Conservation (phyloP, 1,140 invertebrate genomes). For the Hesperophylax magnus region DNA sequence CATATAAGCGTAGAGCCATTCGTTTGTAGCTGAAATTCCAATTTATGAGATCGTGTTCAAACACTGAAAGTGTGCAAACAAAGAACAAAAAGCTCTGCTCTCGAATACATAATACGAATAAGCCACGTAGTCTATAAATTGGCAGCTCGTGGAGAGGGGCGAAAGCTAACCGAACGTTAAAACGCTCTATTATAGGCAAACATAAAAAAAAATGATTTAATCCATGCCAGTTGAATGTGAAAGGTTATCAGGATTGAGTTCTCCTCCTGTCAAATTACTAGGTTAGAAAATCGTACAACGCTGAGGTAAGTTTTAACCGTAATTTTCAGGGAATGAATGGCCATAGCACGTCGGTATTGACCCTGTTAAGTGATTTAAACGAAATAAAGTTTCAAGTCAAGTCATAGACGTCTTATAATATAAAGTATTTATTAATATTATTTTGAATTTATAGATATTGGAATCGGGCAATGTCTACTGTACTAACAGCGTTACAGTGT, state of each 20-base stretch:
- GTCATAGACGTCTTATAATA: too few species aligned
- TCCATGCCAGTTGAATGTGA: background rate
- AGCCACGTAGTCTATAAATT: conserved; percentile 13
- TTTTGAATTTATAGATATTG: too few species aligned
- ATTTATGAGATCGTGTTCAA: conserved; percentile 54
- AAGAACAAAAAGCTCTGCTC: conserved; percentile 39
- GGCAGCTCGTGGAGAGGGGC: background rate
- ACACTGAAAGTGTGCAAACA: conserved; percentile 48
- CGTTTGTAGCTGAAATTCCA: conserved; percentile 54
- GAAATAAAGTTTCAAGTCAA: too few species aligned
- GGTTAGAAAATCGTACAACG: too few species aligned
- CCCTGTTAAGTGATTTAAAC: too few species aligned
- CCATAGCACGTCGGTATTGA: too few species aligned
- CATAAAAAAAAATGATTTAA: background rate
- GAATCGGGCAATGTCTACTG: too few species aligned
- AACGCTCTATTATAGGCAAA: conserved; percentile 7
- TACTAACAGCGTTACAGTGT: too few species aligned
- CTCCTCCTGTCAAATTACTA: too few species aligned
- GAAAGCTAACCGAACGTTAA: background rate
- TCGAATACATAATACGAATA: conserved; percentile 34
- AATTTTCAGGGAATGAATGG: too few species aligned
- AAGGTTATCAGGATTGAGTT: background rate
- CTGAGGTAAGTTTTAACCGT: too few species aligned
- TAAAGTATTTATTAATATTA: too few species aligned
- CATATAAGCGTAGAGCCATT: conserved; percentile 9